Base-by-base conservation (phyloP, 2,113 vertebrate genomes). In the Otolemur garnettii region DNA sequence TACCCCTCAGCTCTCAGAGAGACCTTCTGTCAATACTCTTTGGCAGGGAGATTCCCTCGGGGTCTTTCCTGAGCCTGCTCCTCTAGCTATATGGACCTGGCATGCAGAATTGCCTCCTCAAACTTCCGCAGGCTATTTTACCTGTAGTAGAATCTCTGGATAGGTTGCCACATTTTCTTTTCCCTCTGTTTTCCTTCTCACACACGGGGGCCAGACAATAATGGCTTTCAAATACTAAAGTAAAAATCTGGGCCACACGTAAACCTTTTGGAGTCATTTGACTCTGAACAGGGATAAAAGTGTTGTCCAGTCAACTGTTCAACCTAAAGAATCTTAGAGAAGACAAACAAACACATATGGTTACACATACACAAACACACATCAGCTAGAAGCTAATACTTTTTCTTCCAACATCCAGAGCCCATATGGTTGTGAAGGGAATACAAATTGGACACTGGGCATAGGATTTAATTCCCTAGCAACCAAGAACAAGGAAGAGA, bases 231-330 rank as follows among this genome's bases (percentile, higher is more conserved):
- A 94, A 79, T 30, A 18, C 45, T 30, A 87, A 74, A 68, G 88
- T 82, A 62, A 94, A 95, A 94, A 86, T 95, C 28, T 64, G 28
- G 33, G n/a, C 35, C 26, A 93, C 72, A 92, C 8, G 24, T 35
- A 81, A 77, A 50, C 33, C 8, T 26, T 84, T 60, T 62, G 12
- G 6, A 42, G 45, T 64, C 79, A 62, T 42, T 87, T 92, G 53
- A 15, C 53, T 92, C 60, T 87, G 35, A 69, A 77, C 5, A 33
- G 11, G 22, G 12, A 14, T 17, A 53, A 2, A 59, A 59, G 21
- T 26, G 59, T 38, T 84, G 1, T 71, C 59, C 60, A 80, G 71
- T 72, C 66, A 91, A 50, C 6, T 68, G 12, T 2, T 77, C 55
- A 78, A 85, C 55, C 26, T 66, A 62, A n/a, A 88, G 55, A 81